Evolutionary conservation across 1,140 invertebrate species (phyloP), one percentile per base, ranked within the genome.

Genomic region (Drosophila orosa): DNA sequence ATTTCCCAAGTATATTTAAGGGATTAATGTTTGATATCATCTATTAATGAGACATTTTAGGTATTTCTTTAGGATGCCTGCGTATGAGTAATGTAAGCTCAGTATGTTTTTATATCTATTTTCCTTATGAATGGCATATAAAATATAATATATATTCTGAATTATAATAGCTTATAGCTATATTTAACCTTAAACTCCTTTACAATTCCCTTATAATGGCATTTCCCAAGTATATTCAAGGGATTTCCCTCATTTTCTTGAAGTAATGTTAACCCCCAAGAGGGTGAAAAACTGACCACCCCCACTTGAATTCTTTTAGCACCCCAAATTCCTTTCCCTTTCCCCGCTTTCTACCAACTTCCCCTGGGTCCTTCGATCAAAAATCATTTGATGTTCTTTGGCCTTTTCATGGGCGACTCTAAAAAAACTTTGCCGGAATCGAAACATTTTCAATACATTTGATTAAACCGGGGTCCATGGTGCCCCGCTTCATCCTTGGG

Each of bases 381-480:
- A 44, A 75, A 75, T 75, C 73, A 75, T 75, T 75, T 75, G 72
- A 74, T 74, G 72, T 74, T 56, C 59, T 37, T 56, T 69, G 45
- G 55, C 31, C 47, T 50, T 73, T 72, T 73, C 69, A 72, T 22
- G 22, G 44, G 50, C 19, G 50, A 57, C 50, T 74, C 37, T 56
- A 68, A 63, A 63, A 63, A 55, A 74, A 74, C 35, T 74, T 74
- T 65, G 50, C 58, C 29, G 35, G 67, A 69, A 54, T 73, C 52
- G 47, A 71, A 71, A 71, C 67, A 60, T 61, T 68, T 60, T 66
- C 73, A 76, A 76, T 68, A 76, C 73, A 77, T 77, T 76, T 77
- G 74, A 77, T 77, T 76, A 77, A 77, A 76, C 55, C 54, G 45
- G 61, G 40, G 22, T 29, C n/a, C n/a, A n/a, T n/a, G n/a, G n/a